phyloP scores from a whole-genome alignment of 1,140 invertebrate genomes.

The Scaptomyza graminum region DNA sequence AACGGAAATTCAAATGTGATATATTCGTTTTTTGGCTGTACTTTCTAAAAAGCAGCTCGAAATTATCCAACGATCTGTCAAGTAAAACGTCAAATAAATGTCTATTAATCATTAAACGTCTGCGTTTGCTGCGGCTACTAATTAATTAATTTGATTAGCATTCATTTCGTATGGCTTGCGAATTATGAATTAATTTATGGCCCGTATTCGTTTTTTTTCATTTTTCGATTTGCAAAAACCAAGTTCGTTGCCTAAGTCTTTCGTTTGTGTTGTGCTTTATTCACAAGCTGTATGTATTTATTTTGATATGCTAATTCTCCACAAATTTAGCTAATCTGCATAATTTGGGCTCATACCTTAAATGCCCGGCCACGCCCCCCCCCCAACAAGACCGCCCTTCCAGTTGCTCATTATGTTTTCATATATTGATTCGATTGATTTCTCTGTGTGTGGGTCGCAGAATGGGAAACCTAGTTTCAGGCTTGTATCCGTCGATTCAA shows the following conservation, averaged over 20 bases:
- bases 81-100: slow-evolving; percentile 12
- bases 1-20: slow-evolving; percentile 50
- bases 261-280: slow-evolving; percentile 38
- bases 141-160: slow-evolving; percentile 80
- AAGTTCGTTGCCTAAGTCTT: slow-evolving; percentile 75
- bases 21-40: background rate
- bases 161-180: slow-evolving; percentile 52
- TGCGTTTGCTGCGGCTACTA: slow-evolving; percentile 48
- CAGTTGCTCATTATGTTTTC: slow-evolving; percentile 28
- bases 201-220: slow-evolving; percentile 1
- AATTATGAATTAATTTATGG: slow-evolving; percentile 79
- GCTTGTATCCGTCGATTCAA: slow-evolving; percentile 32
- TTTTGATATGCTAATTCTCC: background rate
- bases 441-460: slow-evolving; percentile 36
- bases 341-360: slow-evolving; percentile 65
- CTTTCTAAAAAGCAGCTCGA: slow-evolving; percentile 4
- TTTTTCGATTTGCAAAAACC: slow-evolving; percentile 38
- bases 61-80: slow-evolving; percentile 38
- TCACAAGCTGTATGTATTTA: slow-evolving; percentile 43
- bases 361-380: slow-evolving; percentile 60
- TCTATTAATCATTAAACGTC: slow-evolving; percentile 61
- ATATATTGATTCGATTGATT: slow-evolving; percentile 16
- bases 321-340: slow-evolving; percentile 53
- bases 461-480: background rate
- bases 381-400: slow-evolving; percentile 24